phyloP scores from a whole-genome alignment of 2,888 invertebrate genomes.

The Drosophila peninsularis region DNA sequence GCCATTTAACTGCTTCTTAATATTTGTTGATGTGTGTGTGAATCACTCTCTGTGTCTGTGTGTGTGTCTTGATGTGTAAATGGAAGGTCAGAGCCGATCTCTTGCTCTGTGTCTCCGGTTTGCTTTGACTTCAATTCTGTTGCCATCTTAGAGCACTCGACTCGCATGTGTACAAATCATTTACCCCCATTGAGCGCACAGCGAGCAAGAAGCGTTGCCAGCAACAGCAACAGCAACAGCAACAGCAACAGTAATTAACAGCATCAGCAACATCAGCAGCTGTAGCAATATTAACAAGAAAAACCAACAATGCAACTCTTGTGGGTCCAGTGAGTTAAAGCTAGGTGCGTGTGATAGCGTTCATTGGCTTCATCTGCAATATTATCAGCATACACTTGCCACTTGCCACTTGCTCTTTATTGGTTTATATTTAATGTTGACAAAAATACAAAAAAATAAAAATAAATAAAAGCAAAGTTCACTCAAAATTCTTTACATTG shows the following conservation, averaged over 20 bases:
- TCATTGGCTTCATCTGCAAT: conserved; percentile 64
- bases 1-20: conserved; percentile 79
- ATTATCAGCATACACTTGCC: conserved; percentile 33
- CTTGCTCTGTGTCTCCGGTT: conserved; percentile 63
- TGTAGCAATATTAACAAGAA: conserved; percentile 27
- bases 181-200: conserved; percentile 41
- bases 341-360: conserved; percentile 61
- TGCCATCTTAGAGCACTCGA: conserved; percentile 23
- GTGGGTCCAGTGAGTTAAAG: conserved; percentile 5
- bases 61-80: conserved; percentile 27
- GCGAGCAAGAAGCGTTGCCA: conserved; percentile 31
- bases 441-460: too few relatives aligned
- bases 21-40: conserved; percentile 40
- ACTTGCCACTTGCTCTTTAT: too few relatives aligned
- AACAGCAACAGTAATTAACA: conserved; percentile 59
- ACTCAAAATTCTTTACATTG: too few relatives aligned
- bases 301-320: conserved; percentile 27
- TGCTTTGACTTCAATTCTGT: conserved; percentile 75
- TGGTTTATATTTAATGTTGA: too few relatives aligned
- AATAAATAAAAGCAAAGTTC: too few relatives aligned
- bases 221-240: conserved; percentile 45
- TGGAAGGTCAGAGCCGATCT: conserved; percentile 76
- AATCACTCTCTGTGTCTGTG: conserved; percentile 7
- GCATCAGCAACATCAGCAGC: conserved; percentile 35
- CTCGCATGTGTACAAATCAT: conserved; percentile 22